phyloP scores from a whole-genome alignment of 2,888 invertebrate genomes.

The Mylabris sibirica region DNA sequence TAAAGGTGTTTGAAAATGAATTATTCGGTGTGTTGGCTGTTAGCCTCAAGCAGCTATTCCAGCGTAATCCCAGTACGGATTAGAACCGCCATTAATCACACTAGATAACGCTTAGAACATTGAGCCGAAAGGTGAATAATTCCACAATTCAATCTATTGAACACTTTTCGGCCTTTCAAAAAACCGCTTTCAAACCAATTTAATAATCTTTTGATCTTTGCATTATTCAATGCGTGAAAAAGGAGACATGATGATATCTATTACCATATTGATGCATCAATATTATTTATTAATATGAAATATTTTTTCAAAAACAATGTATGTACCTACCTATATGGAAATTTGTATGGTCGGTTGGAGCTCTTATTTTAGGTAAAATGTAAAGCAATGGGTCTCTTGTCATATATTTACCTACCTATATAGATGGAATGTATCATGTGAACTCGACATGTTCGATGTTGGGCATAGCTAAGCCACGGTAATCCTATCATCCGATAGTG shows the following conservation, averaged over 20 bases:
- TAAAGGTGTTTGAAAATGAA: conserved; percentile 27
- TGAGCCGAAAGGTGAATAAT: conserved; percentile 39
- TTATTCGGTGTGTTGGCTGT: conserved; percentile 38
- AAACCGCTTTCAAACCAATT: conserved; percentile 23
- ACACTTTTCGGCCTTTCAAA: conserved; percentile 24
- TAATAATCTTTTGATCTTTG: conserved; percentile 18
- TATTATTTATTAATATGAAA: no score
- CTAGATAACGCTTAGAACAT: conserved; percentile 32
- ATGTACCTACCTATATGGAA: conserved; percentile 3
- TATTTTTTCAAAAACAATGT: not conserved
- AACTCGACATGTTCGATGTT: conserved; percentile 55
- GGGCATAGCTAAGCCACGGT: conserved; percentile 59
- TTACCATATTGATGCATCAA: no score
- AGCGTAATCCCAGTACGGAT: conserved; percentile 39
- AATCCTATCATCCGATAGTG: conserved; percentile 62
- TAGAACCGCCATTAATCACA: conserved; percentile 40
- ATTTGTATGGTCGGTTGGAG: conserved; percentile 6
- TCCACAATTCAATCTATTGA: conserved; percentile 27
- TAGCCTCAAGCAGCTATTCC: conserved; percentile 38
- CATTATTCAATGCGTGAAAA: no score
- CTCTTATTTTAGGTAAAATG: not conserved
- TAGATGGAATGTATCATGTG: conserved; percentile 49
- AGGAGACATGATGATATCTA: no score
- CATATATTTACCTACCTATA: no score
- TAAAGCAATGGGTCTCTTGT: conserved; percentile 37